Evolutionary conservation across 2,797 vertebrate species (phyloP).

Genomic region (Enteromius afrohamiltoni): DNA sequence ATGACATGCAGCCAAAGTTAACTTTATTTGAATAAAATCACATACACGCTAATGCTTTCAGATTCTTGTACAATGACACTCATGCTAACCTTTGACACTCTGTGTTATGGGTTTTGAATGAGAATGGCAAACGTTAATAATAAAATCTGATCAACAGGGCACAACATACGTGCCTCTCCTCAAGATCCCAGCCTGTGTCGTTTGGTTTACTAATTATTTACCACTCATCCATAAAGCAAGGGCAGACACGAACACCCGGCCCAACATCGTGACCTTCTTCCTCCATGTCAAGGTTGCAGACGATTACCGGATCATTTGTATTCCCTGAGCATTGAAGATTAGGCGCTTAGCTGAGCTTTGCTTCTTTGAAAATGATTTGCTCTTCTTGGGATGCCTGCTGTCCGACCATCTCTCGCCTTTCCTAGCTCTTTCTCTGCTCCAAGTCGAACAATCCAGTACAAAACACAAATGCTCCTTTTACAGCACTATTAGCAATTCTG

Average conservation of each 20-base stretch:
- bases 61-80: neutral
- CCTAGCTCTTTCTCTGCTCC: slow-evolving; percentile 25
- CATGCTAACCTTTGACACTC: neutral
- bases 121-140: neutral
- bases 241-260: slow-evolving; percentile 65
- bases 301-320: slow-evolving; percentile 77
- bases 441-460: slow-evolving; percentile 37
- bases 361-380: slow-evolving; percentile 48
- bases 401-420: slow-evolving; percentile 27
- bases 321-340: slow-evolving; percentile 76
- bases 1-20: neutral
- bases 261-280: slow-evolving; percentile 56
- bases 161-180: slow-evolving; percentile 49
- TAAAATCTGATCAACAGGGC: slow-evolving; percentile 13
- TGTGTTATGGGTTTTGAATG: neutral
- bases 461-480: slow-evolving; percentile 59
- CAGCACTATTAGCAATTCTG: slow-evolving; percentile 70
- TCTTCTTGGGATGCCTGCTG: slow-evolving; percentile 28
- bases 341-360: slow-evolving; percentile 76
- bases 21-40: slow-evolving; percentile 1
- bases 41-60: neutral
- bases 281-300: slow-evolving; percentile 77
- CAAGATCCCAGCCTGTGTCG: slow-evolving; percentile 58
- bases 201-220: slow-evolving; percentile 78
- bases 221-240: slow-evolving; percentile 63